phyloP scores from a whole-genome alignment of 2,797 vertebrate species.

The Lithobates pipiens region DNA sequence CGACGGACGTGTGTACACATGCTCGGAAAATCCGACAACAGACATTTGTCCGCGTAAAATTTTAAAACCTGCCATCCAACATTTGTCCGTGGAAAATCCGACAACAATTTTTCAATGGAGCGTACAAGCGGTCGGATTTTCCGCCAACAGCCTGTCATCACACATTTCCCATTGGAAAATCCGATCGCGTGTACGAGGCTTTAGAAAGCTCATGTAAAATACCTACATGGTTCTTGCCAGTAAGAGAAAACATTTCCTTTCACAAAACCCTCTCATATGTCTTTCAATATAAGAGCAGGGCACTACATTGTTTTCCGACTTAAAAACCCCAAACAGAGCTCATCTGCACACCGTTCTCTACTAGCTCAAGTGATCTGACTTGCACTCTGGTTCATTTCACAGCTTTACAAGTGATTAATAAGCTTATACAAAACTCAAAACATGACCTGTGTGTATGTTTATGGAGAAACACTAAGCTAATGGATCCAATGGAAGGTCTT shows the following conservation, averaged over 20 bases:
- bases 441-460: constrained; percentile 45
- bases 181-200: too few relatives aligned
- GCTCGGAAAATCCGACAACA: too few relatives aligned
- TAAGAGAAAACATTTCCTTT: not conserved
- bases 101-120: too few relatives aligned
- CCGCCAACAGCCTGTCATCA: too few relatives aligned
- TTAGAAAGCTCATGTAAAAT: too few relatives aligned
- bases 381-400: not conserved
- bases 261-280: not conserved
- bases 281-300: not conserved
- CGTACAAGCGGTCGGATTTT: too few relatives aligned
- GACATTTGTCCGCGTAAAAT: too few relatives aligned
- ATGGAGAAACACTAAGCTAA: constrained; percentile 28
- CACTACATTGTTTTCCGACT: not conserved
- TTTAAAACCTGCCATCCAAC: too few relatives aligned
- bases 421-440: constrained; percentile 29
- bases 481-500: constrained; percentile 14
- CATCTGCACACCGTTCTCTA: not conserved
- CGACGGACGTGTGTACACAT: too few relatives aligned
- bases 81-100: too few relatives aligned
- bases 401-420: constrained; percentile 22
- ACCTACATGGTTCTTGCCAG: too few relatives aligned
- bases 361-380: not conserved
- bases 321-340: not conserved
- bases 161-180: too few relatives aligned